Evolutionary conservation across 2,797 vertebrate genomes (phyloP), one percentile per base, ranked within the genome.

Genomic region (Mareca penelope): DNA sequence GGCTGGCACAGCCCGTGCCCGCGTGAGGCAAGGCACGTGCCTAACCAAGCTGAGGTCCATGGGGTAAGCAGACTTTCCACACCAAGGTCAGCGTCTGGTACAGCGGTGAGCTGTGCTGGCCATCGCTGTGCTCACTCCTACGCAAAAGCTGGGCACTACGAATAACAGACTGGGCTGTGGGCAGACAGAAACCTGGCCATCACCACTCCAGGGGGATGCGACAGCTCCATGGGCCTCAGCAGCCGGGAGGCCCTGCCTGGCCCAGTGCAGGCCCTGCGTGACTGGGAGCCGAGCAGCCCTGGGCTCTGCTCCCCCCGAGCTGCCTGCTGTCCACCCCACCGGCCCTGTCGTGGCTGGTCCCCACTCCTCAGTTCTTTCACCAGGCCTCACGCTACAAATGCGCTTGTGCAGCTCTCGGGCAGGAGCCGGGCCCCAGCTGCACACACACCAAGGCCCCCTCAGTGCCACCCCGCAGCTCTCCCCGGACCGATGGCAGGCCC

Each of bases 151-250:
- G 68, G 76, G 40, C 42, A 67, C 33, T 31, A 12, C 11, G 64
- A 50, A 77, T 53, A 73, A 4, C 33, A 37, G 59, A 17, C 59
- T 28, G 1, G 3, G 15, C 84, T 55, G 46, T 3, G 6, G 83
- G 35, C 52, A 87, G 88, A 79, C 81, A 92, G 85, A 93, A 91
- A 96, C 61, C 55, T 65, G 88, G 85, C 69, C 72, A 65, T 80
- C 68, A 59, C 78, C 0, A 6, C 86, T 96, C 91, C 88, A 80
- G 80, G 91, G 55, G 84, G 90, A 93, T 81, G 68, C 89, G 82
- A 86, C 71, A 84, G 75, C 3, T 5, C 70, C 26, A 26, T 28
- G 50, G 9, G 14, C 50, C 50, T 52, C 50, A 28, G 26, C 50
- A 52, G 50, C 50, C 5, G 5, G 48, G 23, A 50, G 48, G 48